Evolutionary conservation across 2,113 vertebrate species (phyloP).

Genomic region (Merops nubicus): DNA sequence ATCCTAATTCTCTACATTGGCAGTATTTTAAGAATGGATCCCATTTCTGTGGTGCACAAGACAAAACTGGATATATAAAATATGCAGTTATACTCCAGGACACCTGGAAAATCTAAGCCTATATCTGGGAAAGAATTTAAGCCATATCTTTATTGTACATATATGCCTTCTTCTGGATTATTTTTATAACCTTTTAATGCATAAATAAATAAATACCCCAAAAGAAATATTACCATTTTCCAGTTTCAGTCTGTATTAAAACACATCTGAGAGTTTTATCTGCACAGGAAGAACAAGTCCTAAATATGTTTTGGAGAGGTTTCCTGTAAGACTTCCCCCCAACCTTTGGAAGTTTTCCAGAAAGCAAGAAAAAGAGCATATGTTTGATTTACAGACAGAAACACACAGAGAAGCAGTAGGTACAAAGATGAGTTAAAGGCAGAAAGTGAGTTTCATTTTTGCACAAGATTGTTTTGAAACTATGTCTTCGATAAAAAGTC

Average conservation of each 20-base stretch:
- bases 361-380: background rate
- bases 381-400: slow-evolving; percentile 5
- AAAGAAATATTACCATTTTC: background rate
- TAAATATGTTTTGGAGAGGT: slow-evolving; percentile 43
- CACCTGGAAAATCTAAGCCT: background rate
- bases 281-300: slow-evolving; percentile 28
- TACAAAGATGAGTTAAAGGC: background rate
- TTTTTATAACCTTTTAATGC: no score
- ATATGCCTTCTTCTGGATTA: background rate
- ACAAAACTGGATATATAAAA: background rate
- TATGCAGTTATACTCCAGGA: background rate
- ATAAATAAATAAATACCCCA: no score
- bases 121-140: background rate
- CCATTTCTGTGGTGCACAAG: background rate
- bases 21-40: background rate
- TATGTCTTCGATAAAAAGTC: background rate
- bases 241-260: background rate
- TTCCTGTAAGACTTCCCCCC: slow-evolving; percentile 45
- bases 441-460: background rate
- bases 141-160: background rate
- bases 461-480: background rate
- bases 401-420: background rate
- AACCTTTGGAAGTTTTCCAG: slow-evolving; percentile 26
- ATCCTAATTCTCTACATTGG: background rate
- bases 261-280: slow-evolving; percentile 2